phyloP scores from a whole-genome alignment of 1,140 invertebrate genomes.

The Schlechtendalia chinensis region DNA sequence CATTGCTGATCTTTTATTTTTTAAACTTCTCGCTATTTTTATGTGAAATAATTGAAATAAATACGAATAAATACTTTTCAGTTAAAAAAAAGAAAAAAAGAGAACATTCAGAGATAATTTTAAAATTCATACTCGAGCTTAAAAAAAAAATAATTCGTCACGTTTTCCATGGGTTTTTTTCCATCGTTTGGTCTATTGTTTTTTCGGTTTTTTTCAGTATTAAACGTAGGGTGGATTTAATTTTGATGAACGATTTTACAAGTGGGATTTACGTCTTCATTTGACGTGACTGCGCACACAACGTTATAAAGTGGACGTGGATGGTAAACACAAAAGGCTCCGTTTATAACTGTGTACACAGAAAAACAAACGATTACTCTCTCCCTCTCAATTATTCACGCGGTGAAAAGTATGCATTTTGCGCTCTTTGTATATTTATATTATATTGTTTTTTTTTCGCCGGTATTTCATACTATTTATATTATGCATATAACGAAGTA shows the following conservation, averaged over 20 bases:
- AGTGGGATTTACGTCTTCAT: conserved; percentile 48
- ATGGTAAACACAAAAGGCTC: conserved; percentile 40
- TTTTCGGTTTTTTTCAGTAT: background rate
- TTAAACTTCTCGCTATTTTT: background rate
- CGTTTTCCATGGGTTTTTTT: conserved; percentile 11
- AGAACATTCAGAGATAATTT: background rate
- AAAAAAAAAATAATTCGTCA: conserved; percentile 25
- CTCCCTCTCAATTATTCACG: conserved; percentile 34
- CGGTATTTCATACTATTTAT: background rate
- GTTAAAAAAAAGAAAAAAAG: background rate
- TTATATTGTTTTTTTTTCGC: background rate
- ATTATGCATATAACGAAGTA: background rate
- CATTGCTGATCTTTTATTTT: background rate
- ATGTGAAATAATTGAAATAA: background rate
- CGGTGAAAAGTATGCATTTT: conserved; percentile 26
- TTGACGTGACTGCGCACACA: conserved; percentile 46
- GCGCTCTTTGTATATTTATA: conserved; percentile 16
- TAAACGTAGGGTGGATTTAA: conserved; percentile 22
- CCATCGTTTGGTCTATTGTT: conserved; percentile 22
- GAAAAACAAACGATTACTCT: conserved; percentile 41
- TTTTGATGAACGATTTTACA: conserved; percentile 48
- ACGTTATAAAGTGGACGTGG: conserved; percentile 40
- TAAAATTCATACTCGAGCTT: background rate
- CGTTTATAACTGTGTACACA: conserved; percentile 15
- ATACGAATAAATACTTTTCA: background rate